Base-by-base conservation (phyloP, 1,140 invertebrate species). In the Chymomyza costata region DNA sequence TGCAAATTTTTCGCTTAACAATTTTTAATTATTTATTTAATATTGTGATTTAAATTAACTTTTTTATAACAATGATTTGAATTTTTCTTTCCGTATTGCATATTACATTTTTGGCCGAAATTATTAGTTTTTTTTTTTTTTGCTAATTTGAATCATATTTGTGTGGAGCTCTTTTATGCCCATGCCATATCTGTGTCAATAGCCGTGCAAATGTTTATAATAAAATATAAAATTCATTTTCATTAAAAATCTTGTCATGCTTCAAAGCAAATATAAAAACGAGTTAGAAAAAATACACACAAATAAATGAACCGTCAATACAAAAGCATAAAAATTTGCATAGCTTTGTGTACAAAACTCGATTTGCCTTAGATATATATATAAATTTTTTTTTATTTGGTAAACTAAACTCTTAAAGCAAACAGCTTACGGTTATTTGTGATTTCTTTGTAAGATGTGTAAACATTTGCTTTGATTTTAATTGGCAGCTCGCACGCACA, bases 231-330 rank as follows among this genome's bases (percentile, higher is more conserved):
- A 67, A 69, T 65, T 68, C 52, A 73, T 16, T 67, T 80, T 80
- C 74, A 80, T 78, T 78, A 57, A 78, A 78, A 80, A 78, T 65
- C 64, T 68, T 73, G 73, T 80, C 73, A 78, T 71, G 73, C 67
- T 80, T 78, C 73, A 55, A 31, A 57, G 35, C 18, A 46, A 18
- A 32, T 3, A 3, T n/a, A n/a, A n/a, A 48, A 17, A 11, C 32
- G 16, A 46, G 28, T 19, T 13, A 13, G 7, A 40, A 63, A 48
- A 56, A 39, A 21, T 19, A 52, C 48, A 37, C 8, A 43, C 19
- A 58, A 55, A 68, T 52, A 39, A 49, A 52, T 19, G 53, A 40
- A 43, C 54, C 54, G 54, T 25, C 48, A 45, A 28, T 18, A 50
- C 30, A 46, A 30, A 41, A 6, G 34, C 14, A 25, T 16, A n/a